These are phyloP conservation scores for Neoarius graeffei DNA, from an alignment of 2,113 vertebrate genomes.

Conservation along the genomic window DNA sequence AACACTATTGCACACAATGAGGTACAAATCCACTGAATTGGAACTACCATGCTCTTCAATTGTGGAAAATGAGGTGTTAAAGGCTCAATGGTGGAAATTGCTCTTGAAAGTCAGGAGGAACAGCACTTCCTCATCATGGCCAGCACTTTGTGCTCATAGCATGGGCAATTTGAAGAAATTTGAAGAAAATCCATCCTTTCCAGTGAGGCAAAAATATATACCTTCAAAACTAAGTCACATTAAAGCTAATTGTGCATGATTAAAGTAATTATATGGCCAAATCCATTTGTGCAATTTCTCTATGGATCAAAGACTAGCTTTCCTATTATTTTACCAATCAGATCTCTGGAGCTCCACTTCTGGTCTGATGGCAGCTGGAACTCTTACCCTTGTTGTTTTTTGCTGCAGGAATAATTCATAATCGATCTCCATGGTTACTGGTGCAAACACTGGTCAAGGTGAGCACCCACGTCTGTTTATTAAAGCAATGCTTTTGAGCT, in stretches of 20 bases:
- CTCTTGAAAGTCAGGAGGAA: not conserved
- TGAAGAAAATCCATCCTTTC: slow-evolving; percentile 14
- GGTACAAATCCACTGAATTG: not conserved
- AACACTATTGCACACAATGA: not conserved
- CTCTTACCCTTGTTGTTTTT: slow-evolving; percentile 24
- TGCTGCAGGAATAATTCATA: not conserved
- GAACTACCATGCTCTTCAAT: not conserved
- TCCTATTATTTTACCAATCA: slow-evolving; percentile 22
- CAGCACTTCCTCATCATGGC: not conserved
- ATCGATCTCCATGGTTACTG: slow-evolving; percentile 44
- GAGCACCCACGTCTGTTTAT: not conserved
- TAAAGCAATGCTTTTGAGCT: slow-evolving; percentile 9
- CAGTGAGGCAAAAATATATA: slow-evolving; percentile 12
- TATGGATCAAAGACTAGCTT: slow-evolving; percentile 14
- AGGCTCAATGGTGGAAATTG: not conserved
- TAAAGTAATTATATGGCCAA: slow-evolving; percentile 45
- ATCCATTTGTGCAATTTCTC: slow-evolving; percentile 35
- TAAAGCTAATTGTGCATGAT: slow-evolving; percentile 49
- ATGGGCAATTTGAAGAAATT: not conserved
- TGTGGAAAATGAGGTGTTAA: not conserved
- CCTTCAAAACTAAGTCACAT: slow-evolving; percentile 29
- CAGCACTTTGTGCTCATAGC: not conserved
- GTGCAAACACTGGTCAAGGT: not conserved
- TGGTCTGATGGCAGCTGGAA: not conserved
- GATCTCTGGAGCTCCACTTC: slow-evolving; percentile 14